A percentile compares a stretch with the other conserved stretches of the same genome.
Conservation (phyloP, 2,113 vertebrate species). For the Pungitius pungitius region DNA sequence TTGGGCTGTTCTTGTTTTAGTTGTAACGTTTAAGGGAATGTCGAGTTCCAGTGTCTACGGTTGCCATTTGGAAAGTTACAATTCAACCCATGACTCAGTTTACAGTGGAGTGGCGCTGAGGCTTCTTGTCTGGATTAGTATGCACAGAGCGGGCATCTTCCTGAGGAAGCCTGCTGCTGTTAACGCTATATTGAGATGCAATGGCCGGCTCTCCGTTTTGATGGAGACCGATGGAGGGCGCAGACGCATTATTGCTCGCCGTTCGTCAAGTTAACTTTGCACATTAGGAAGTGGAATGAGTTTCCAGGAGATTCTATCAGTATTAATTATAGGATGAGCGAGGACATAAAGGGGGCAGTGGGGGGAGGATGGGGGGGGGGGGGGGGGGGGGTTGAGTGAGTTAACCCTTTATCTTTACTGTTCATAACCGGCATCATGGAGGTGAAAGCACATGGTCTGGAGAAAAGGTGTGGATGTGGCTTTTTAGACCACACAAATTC, state of each 20-base stretch:
- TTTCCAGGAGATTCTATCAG: conserved; percentile 68
- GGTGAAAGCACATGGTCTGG: not conserved
- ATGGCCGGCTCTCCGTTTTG: conserved; percentile 59
- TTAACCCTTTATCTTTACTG: conserved; percentile 25
- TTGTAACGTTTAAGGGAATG: conserved; percentile 14
- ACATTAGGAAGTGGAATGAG: conserved; percentile 71
- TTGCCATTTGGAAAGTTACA: conserved; percentile 19
- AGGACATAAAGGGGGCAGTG: conserved; percentile 13
- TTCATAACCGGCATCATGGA: not conserved
- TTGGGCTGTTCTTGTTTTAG: not conserved
- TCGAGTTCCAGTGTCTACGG: conserved; percentile 9
- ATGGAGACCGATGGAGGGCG: conserved; percentile 67
- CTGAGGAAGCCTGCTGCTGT: conserved; percentile 46
- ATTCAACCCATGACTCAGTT: conserved; percentile 35
- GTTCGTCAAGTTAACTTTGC: conserved; percentile 71
- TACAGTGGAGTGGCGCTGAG: conserved; percentile 29
- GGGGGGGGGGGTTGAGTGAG: not conserved
- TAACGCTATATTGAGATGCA: conserved; percentile 67
- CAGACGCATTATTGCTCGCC: conserved; percentile 59
- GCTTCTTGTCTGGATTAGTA: conserved; percentile 36
- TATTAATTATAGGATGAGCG: conserved; percentile 63
- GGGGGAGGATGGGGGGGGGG: not conserved
- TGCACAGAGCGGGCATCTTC: conserved; percentile 35
- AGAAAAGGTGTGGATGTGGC: not conserved
- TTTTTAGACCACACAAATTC: not conserved